Base-by-base conservation (phyloP, 1,140 invertebrate genomes). In the Adelges cooleyi region DNA sequence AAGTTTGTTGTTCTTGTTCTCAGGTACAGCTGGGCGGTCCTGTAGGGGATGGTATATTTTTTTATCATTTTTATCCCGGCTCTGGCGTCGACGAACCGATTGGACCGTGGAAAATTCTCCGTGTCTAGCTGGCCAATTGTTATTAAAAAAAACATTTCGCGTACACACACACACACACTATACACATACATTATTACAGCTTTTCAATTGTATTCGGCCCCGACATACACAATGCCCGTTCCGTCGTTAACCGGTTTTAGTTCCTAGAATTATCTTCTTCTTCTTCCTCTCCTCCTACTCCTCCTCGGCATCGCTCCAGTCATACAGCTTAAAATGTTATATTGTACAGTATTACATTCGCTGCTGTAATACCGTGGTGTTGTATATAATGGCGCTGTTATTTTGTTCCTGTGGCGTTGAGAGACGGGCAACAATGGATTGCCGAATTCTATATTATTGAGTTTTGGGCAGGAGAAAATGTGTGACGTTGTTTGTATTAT, bases 201-300 rank as follows among this genome's bases (percentile, higher is more conserved):
- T 59, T 59, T 59, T 59, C 40, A 59, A 27, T 23, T 59, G 22
- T 29, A n/a, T n/a, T 15, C 23, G 6, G 17, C n/a, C 36, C 44
- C 17, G 18, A 15, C 48, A 27, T 9, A 22, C 40, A 62, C 56
- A 48, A 62, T 62, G 38, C 38, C 13, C 38, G 36, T 6, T 38
- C 36, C 3, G 4, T 4, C n/a, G 42, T 46, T 48, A 62, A 62
- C 56, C 56, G 56, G 56, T 62, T 62, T 62, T 25, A 20, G 56
- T 62, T 62, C 56, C 18, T 48, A 33, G 56, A 62, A 62, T 48
- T 59, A 36, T 48, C 54, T 48, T 44, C 20, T 23, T 40, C 52
- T 29, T 22, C 52, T 18, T 36, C 6, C 18, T 22, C 22, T 42
- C 23, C 23, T 17, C 1, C 20, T 23, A 42, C 53, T 4, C 40